phyloP scores from a whole-genome alignment of 2,797 vertebrate species.

The Streptopelia turtur region DNA sequence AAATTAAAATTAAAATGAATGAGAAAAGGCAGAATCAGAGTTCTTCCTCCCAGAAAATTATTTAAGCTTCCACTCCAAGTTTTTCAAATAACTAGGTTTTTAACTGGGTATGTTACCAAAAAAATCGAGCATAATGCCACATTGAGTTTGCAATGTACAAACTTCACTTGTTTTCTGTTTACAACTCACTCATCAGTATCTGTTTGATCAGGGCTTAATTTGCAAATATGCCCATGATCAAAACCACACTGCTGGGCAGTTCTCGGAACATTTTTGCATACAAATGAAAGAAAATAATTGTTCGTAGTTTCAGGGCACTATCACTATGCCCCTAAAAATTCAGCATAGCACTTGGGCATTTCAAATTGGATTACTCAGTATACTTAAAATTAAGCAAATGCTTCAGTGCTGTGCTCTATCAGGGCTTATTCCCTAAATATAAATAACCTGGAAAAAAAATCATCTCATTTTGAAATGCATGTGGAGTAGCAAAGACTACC shows the following conservation, averaged over 20 bases:
- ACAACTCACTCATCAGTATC: background rate
- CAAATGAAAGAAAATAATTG: background rate
- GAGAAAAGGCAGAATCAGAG: background rate
- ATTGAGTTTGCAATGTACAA: background rate
- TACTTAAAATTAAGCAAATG: slow-evolving; percentile 10
- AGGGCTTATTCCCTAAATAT: background rate
- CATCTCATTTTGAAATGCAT: background rate
- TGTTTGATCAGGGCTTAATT: background rate
- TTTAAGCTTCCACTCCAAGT: background rate
- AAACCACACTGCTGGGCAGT: background rate
- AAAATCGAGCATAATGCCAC: background rate
- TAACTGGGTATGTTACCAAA: background rate
- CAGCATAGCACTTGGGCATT: background rate
- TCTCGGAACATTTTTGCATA: background rate
- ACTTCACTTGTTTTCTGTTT: background rate
- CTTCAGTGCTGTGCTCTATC: background rate
- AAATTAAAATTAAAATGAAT: background rate
- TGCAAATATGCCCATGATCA: background rate
- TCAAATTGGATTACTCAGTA: background rate
- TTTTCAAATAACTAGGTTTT: background rate
- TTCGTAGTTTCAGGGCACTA: background rate
- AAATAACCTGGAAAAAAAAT: slow-evolving; percentile 2
- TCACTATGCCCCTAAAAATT: background rate
- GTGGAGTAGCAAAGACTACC: background rate
- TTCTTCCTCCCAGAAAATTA: background rate